Percentiles rank a stretch among this genome's conserved stretches.
Conservation (phyloP, 2,888 invertebrate genomes). For the Stenolophus ochropezus region DNA sequence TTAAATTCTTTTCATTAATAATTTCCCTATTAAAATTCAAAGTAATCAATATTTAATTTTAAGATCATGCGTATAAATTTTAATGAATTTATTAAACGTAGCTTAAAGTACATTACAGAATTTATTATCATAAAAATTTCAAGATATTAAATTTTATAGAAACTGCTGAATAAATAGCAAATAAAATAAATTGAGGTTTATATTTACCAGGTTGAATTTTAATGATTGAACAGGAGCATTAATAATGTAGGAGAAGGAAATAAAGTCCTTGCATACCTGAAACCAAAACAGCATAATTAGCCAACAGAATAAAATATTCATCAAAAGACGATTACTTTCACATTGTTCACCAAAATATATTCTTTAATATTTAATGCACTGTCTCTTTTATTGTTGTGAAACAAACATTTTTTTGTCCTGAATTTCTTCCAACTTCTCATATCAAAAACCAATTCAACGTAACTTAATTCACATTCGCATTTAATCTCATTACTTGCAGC, state of each 20-base stretch:
- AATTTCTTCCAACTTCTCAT: not conserved
- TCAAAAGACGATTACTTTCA: slow-evolving; percentile 1
- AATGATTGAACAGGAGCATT: not conserved
- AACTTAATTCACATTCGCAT: slow-evolving; percentile 28
- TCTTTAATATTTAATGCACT: not conserved
- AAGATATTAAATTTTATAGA: too few species aligned
- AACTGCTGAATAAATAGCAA: too few species aligned
- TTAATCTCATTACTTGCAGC: slow-evolving; percentile 22
- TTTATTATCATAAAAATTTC: too few species aligned
- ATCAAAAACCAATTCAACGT: slow-evolving; percentile 19
- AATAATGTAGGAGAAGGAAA: slow-evolving; percentile 1
- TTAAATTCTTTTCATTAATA: too few species aligned
- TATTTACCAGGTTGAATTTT: not conserved
- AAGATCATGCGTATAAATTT: too few species aligned
- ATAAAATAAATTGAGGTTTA: not conserved
- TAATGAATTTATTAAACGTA: too few species aligned
- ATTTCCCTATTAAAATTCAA: too few species aligned
- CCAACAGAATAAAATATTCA: not conserved
- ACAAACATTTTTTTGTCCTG: not conserved
- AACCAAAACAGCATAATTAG: slow-evolving; percentile 13
- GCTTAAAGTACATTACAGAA: too few species aligned
- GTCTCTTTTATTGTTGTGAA: not conserved
- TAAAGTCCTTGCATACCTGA: slow-evolving; percentile 23
- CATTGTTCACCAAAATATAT: not conserved
- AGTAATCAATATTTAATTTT: too few species aligned